Conservation (phyloP, 2,888 invertebrate species). For the Glyphotaelius pellucidus region DNA sequence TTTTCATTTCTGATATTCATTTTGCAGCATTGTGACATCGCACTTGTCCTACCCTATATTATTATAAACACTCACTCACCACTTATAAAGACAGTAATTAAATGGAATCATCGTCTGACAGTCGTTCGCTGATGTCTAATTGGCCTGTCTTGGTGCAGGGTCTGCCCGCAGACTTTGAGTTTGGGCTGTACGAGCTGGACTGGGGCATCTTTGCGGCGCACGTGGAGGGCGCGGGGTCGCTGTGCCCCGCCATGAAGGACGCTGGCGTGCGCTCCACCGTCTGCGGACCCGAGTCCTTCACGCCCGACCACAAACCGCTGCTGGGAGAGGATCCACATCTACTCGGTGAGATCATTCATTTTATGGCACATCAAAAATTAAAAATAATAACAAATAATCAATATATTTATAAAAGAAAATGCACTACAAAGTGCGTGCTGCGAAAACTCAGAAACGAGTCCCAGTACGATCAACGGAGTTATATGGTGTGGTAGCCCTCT, state of each 20-base stretch:
- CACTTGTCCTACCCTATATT: too few relatives aligned
- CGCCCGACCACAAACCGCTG: slow-evolving; percentile 92
- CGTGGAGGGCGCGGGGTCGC: slow-evolving; percentile 82
- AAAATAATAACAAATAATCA: too few relatives aligned
- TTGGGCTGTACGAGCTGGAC: slow-evolving; percentile 91
- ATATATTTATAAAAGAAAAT: too few relatives aligned
- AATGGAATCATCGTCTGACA: too few relatives aligned
- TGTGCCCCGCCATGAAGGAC: slow-evolving; percentile 85
- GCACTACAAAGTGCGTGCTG: too few relatives aligned
- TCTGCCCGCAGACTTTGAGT: slow-evolving; percentile 86
- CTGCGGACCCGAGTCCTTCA: slow-evolving; percentile 95
- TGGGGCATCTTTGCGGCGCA: slow-evolving; percentile 90
- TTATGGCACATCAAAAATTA: neutral
- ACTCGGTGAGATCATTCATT: slow-evolving; percentile 72
- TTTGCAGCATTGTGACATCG: too few relatives aligned
- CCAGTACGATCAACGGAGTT: too few relatives aligned
- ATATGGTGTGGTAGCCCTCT: too few relatives aligned
- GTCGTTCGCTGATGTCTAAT: neutral
- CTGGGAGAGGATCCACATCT: slow-evolving; percentile 86
- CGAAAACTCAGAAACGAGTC: too few relatives aligned
- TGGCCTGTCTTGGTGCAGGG: slow-evolving; percentile 21
- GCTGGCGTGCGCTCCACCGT: slow-evolving; percentile 91
- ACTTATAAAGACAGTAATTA: too few relatives aligned
- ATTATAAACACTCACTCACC: neutral
- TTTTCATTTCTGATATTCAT: too few relatives aligned